phyloP scores from a whole-genome alignment of 2,888 invertebrate species.

The Homarus gammarus region DNA sequence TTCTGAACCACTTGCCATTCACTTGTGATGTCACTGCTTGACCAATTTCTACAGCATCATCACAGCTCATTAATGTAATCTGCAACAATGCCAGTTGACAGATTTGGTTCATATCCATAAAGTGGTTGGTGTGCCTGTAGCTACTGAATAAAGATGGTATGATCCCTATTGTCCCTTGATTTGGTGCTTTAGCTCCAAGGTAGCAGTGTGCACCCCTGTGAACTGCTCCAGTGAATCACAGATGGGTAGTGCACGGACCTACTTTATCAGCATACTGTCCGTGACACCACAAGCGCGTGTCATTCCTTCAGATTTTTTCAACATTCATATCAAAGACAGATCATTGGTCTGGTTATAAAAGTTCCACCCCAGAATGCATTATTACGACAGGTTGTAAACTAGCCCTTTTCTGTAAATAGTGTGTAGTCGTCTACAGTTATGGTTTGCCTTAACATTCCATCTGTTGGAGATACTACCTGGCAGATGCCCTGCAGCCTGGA shows the following conservation, averaged over 20 bases:
- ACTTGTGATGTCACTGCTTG: conserved; percentile 26
- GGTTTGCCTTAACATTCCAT: conserved; percentile 64
- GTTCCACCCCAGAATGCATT: conserved; percentile 11
- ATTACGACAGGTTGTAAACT: conserved; percentile 5
- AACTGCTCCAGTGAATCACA: conserved; percentile 44
- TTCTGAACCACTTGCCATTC: conserved; percentile 32
- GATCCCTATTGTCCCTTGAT: conserved; percentile 23
- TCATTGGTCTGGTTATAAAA: no score
- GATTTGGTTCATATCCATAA: conserved; percentile 32
- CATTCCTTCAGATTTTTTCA: conserved; percentile 44
- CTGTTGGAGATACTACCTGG: conserved; percentile 76
- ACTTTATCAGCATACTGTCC: conserved; percentile 40
- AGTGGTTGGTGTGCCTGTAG: conserved; percentile 36
- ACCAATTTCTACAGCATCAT: conserved; percentile 32
- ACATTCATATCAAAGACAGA: conserved; percentile 48
- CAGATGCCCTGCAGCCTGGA: conserved; percentile 77
- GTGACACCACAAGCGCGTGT: conserved; percentile 33
- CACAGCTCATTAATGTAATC: conserved; percentile 31
- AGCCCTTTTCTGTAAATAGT: conserved; percentile 12
- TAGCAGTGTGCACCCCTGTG: conserved; percentile 32
- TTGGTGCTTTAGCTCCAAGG: conserved; percentile 29
- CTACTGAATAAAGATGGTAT: conserved; percentile 31
- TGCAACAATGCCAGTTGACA: conserved; percentile 40
- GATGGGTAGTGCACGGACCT: conserved; percentile 41
- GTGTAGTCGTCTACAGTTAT: neutral